Base-by-base conservation (phyloP, 2,888 invertebrate species). In the Dolichopus griseipennis region DNA sequence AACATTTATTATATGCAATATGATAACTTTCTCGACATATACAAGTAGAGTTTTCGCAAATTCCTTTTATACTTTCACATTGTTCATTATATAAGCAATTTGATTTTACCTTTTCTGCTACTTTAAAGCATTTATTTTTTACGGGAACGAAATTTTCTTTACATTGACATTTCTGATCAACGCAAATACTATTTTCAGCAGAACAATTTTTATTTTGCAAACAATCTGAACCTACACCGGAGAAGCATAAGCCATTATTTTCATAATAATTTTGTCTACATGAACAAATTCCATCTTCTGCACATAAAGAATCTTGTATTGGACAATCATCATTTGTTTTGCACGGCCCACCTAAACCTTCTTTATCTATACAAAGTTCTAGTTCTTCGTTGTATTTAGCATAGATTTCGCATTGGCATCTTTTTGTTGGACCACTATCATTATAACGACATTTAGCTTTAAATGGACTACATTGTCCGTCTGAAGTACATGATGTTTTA, bases 401-500 rank as follows among this genome's bases (percentile, higher is more conserved):
- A 70, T 78, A 81, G 22, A 78, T 75, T 69, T 77, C 77, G 68
- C 81, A 81, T 10, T 76, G 76, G 69, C 81, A 81, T 21, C 77
- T 75, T 72, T 78, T 75, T 12, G 78, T 79, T 67, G 77, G 73
- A 65, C 75, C 72, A 4, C 76, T 67, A 41, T 72, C 73, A 65
- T 78, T 76, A 70, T 71, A 77, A 67, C 76, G 74, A 61, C 73
- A 72, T 6, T 70, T 66, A 63, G 77, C 77, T n/a, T 81, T 81
- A 67, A 75, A 81, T 6, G 81, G 81, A 73, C 80, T 79, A 69
- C 81, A 81, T 72, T 81, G 81, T 70, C 78, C 79, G 71, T 78
- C 75, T 69, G 77, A 77, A 21, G 77, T 78, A 71, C 81, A 81
- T 22, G 79, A 77, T 68, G 78, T 72, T 43, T 77, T 75, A 72